Base-by-base conservation (phyloP, 2,797 vertebrate species). In the Australoheros facetus region DNA sequence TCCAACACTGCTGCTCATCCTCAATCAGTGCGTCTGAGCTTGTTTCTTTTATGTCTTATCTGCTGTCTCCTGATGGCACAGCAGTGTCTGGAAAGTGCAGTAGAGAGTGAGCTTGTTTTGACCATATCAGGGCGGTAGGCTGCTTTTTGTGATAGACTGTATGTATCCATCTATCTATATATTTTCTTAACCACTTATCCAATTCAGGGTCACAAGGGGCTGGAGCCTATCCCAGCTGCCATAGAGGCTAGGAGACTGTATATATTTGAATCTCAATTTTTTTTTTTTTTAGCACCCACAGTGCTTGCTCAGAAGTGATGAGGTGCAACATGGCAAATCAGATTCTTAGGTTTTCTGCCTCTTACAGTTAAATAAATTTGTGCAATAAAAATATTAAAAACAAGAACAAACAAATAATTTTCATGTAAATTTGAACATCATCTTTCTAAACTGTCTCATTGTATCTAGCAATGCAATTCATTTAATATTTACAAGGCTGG, bases 41-140 rank as follows among this genome's bases (percentile, higher is more conserved):
- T 59, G 59, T 39, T 82, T 71, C 76, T 88, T 90, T 85, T 37
- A 83, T 85, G 79, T 88, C 66, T 89, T 75, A 58, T 84, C 83
- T 70, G 75, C 62, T 59, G 78, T 85, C 78, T 82, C 71, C 69
- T 82, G 21, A 2, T 66, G 79, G 75, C 39, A 28, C 71, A 34
- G 66, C 12, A 9, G 9, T 39, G 69, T 77, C 80, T 85, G 82
- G 3, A 73, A 75, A 64, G 64, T 39, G 45, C 13, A 74, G 28
- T 79, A 32, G 79, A 83, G 45, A 77, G 42, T 13, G 26, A 19
- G 19, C 60, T 58, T 59, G 28, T 77, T 77, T 16, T 19, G 34
- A 58, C n/a, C 53, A 54, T 19, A 37, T n/a, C 66, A 42, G 19
- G 26, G 34, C 12, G 37, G 56, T 58, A 56, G 58, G 45, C 21